These are phyloP conservation scores for Carcina quercana DNA, from an alignment of 2,888 invertebrate species.

Conservation along the genomic window DNA sequence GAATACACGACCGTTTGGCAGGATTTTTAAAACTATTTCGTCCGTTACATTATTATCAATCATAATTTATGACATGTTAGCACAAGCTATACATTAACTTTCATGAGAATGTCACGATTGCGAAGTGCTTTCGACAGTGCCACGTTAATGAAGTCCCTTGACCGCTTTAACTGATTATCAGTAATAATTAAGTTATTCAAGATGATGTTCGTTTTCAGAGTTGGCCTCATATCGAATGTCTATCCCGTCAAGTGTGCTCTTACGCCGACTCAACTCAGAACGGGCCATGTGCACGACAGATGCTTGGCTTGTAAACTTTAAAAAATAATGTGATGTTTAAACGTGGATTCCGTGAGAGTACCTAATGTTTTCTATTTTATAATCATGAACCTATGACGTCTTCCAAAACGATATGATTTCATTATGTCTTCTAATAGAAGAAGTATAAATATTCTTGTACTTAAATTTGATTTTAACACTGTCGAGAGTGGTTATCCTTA, in stretches of 20 bases:
- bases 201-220: constrained; percentile 38
- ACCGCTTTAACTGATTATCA: constrained; percentile 34
- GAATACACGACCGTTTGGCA: constrained; percentile 3
- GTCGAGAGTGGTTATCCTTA: too few species aligned
- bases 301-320: constrained; percentile 40
- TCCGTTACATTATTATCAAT: background rate
- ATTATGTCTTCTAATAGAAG: too few species aligned
- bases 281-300: constrained; percentile 65
- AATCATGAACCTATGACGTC: too few species aligned
- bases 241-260: constrained; percentile 50
- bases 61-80: too few species aligned
- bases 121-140: constrained; percentile 23
- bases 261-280: constrained; percentile 34
- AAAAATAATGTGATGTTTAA: too few species aligned
- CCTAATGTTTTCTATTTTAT: too few species aligned
- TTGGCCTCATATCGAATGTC: constrained; percentile 39
- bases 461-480: too few species aligned
- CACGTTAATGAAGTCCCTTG: constrained; percentile 40
- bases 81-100: constrained; percentile 29
- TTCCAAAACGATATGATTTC: too few species aligned
- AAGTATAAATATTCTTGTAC: too few species aligned
- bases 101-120: constrained; percentile 25
- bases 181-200: constrained; percentile 34
- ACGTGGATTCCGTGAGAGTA: too few species aligned
- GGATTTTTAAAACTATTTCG: background rate